Evolutionary conservation across 2,113 vertebrate species (phyloP), one percentile per base, ranked within the genome.

Genomic region (Neogobius melanostomus): DNA sequence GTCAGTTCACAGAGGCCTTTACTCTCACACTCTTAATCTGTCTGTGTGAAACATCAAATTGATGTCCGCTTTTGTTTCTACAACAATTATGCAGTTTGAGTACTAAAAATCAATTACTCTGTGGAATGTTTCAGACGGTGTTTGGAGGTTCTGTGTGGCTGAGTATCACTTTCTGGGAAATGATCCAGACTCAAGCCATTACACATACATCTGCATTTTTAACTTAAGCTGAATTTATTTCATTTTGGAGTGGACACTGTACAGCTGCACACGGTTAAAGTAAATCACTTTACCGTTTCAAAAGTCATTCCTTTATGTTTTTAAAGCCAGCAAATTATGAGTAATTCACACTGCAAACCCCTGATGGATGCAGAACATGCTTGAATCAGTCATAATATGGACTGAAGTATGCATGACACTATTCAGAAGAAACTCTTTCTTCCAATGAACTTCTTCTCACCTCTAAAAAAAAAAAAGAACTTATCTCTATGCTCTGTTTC

Each of bases 371-470:
- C 77, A 56, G 56, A 1, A 59, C 43, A 63, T 76, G 56, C 80
- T 86, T 68, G 64, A 51, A 74, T 66, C 72, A 47, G 61, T 75
- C 79, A 80, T 62, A 67, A 70, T 71, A 68, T 42, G 71, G 74
- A 81, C 81, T 68, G 68, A 77, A 46, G 43, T 71, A 54, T 79
- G 75, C 64, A 71, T 42, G 49, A 65, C 7, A 11, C 74, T 83
- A 72, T 67, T 68, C 61, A 64, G 45, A 45, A 68, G 69, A 77
- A 76, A 81, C 0, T 14, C 59, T 75, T 72, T 82, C 62, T 83
- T 57, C 66, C 64, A 2, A 8, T 87, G 88, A 91, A 91, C 89
- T 91, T 62, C 69, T 72, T 72, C 77, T 88, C 86, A 87, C 89
- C 89, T 77, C 59, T 21, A 82, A 76, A 69, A 79, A 85, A 69